Conservation (phyloP, 1,140 invertebrate species). For the Periplaneta americana region DNA sequence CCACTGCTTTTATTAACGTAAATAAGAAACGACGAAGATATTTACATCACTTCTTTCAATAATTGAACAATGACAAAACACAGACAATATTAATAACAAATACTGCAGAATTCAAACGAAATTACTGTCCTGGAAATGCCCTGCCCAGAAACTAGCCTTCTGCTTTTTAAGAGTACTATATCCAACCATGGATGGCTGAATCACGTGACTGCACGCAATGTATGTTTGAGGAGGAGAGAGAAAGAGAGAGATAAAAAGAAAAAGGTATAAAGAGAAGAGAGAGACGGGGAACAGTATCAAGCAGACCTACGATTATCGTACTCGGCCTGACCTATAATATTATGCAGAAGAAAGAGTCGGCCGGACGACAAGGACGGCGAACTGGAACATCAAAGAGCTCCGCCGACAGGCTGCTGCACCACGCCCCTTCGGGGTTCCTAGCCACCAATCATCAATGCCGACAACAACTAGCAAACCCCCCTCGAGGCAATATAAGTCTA, state of each 20-base stretch:
- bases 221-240: background rate
- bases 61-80: too few relatives aligned
- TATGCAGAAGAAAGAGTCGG: background rate
- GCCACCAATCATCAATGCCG: constrained; percentile 8
- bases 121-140: background rate
- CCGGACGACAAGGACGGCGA: background rate
- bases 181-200: background rate
- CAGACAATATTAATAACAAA: background rate
- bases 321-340: background rate
- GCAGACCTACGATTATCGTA: background rate
- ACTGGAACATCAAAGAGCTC: constrained; percentile 3
- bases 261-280: background rate
- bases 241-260: background rate
- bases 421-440: constrained; percentile 1
- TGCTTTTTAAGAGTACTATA: background rate
- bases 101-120: background rate
- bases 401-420: constrained; percentile 2
- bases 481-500: background rate
- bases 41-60: too few relatives aligned
- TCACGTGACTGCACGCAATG: background rate
- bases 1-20: too few relatives aligned
- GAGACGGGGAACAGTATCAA: background rate
- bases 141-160: background rate
- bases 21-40: too few relatives aligned
- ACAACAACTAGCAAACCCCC: background rate